Conservation (phyloP, 2,888 invertebrate genomes). For the Zygaena filipendulae region DNA sequence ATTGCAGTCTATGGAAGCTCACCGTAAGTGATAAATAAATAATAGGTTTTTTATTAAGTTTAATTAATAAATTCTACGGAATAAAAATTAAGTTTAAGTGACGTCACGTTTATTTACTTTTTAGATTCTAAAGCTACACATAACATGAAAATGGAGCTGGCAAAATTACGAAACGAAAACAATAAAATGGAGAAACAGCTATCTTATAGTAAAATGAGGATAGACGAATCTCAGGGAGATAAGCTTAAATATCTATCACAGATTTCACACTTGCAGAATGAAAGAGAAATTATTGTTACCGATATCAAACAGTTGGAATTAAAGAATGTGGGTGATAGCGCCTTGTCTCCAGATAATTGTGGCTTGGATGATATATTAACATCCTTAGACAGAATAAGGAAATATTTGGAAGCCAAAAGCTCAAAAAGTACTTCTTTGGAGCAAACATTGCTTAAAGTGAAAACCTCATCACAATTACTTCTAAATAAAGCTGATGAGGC, state of each 20-base stretch:
- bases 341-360: constrained; percentile 29
- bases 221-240: constrained; percentile 28
- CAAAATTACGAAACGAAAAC: constrained; percentile 36
- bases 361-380: constrained; percentile 29
- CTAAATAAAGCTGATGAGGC: constrained; percentile 52
- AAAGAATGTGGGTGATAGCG: constrained; percentile 37
- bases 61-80: constrained; percentile 1
- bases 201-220: constrained; percentile 27
- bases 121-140: constrained; percentile 55
- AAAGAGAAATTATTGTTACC: constrained; percentile 35
- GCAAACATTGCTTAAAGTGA: constrained; percentile 38
- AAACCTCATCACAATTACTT: constrained; percentile 46
- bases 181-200: constrained; percentile 31
- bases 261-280: constrained; percentile 32
- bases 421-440: constrained; percentile 32
- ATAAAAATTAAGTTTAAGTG: too few relatives aligned
- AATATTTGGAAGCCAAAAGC: constrained; percentile 28
- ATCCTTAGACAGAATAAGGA: constrained; percentile 37
- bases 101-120: constrained; percentile 10
- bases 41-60: too few relatives aligned
- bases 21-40: too few relatives aligned
- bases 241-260: constrained; percentile 31
- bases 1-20: constrained; percentile 42
- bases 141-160: constrained; percentile 50
- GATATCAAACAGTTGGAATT: constrained; percentile 45